Evolutionary conservation across 2,113 vertebrate species (phyloP).

Genomic region (Epinephelus lanceolatus): DNA sequence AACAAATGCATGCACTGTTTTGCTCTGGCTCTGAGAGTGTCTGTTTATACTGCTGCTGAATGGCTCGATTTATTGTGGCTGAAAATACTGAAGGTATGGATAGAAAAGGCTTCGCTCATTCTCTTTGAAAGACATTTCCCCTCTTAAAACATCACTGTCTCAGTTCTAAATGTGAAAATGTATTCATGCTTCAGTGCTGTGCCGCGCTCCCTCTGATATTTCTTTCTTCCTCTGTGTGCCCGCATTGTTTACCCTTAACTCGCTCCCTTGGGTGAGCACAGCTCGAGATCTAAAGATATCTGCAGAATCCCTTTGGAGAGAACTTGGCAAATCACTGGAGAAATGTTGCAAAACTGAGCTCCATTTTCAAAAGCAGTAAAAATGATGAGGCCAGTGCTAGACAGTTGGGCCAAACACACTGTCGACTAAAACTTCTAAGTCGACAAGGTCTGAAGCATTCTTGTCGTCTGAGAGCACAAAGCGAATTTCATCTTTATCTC

Average conservation of each 20-base stretch:
- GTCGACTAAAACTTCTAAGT: constrained; percentile 6
- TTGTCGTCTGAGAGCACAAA: constrained; percentile 17
- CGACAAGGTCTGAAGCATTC: constrained; percentile 12
- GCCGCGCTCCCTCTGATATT: constrained; percentile 46
- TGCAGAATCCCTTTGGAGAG: constrained; percentile 48
- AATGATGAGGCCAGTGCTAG: constrained; percentile 24
- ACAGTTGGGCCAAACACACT: constrained; percentile 6
- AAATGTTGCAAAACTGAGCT: constrained; percentile 42
- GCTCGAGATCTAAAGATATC: constrained; percentile 64
- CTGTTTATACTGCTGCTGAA: constrained; percentile 68
- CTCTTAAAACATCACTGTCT: constrained; percentile 65
- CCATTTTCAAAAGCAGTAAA: constrained; percentile 31
- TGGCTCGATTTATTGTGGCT: constrained; percentile 62
- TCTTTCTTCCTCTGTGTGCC: constrained; percentile 56
- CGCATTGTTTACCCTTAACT: constrained; percentile 69
- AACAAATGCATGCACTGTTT: constrained; percentile 71
- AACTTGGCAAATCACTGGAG: constrained; percentile 44
- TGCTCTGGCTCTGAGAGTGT: constrained; percentile 51
- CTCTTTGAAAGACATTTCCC: constrained; percentile 64
- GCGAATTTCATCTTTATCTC: constrained; percentile 50
- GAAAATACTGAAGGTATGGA: constrained; percentile 50
- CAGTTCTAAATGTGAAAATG: constrained; percentile 52
- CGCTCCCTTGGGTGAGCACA: constrained; percentile 57
- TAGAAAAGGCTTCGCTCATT: constrained; percentile 57
- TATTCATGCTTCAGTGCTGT: constrained; percentile 51